Evolutionary conservation across 2,888 invertebrate species (phyloP), one percentile per base, ranked within the genome.

Genomic region (Leistus spinibarbis): DNA sequence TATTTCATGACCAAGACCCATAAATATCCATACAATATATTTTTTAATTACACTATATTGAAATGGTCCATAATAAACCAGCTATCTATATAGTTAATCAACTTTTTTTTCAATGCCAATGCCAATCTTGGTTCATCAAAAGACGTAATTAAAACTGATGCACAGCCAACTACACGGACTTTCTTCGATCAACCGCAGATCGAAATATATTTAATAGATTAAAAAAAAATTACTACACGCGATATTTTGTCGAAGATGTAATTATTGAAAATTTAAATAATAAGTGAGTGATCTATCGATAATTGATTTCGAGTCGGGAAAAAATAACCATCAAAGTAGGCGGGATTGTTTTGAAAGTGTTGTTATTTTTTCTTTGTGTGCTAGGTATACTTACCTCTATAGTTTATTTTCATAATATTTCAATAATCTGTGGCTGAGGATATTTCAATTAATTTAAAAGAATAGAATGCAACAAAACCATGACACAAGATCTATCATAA

Each of bases 401-500:
- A 13, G 40, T 40, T 40, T 40, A 40, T 40, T 75, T 75, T 75
- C 68, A 75, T 75, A 69, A 75, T 75, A 72, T 75, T 75, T 75
- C 75, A 75, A 75, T 75, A 75, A 75, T 69, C 75, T 68, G 69
- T 75, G 22, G 63, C 17, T 7, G 10, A 40, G 64, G 62, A 75
- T 40, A 64, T 69, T 75, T 75, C 69, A 75, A 75, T 75, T 75
- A 75, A 74, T 63, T 69, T 69, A n/a, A 16, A 23, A 64, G 17
- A 16, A 27, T 24, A 56, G 75, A 69, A 69, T 75, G 68, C 63
- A 69, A 75, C 64, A 54, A 68, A 20, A 69, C 40, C 27, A 54
- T 68, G 75, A 75, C 75, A 75, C 63, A 56, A 63, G 63, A 75
- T 75, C 75, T 69, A 75, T 75, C 75, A 75, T 75, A 68, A 75